Evolutionary conservation across 2,888 invertebrate species (phyloP).

Genomic region (Sarcophaga rosellei): DNA sequence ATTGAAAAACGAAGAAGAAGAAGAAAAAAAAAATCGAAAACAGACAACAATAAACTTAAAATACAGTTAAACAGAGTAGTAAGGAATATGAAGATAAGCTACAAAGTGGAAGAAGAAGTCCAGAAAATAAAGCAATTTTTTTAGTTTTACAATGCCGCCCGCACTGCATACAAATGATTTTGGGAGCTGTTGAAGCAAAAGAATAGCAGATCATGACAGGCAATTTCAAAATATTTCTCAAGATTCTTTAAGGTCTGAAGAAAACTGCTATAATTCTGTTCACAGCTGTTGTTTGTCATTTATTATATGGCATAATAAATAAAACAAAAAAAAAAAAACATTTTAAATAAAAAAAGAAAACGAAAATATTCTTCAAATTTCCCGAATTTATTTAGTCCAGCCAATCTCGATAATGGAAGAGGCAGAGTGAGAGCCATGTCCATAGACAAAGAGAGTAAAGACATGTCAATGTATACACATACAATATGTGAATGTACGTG

Average conservation of each 20-base stretch:
- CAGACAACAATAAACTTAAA: slow-evolving; percentile 45
- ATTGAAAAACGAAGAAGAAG: neutral
- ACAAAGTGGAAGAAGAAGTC: no score
- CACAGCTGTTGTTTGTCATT: slow-evolving; percentile 23
- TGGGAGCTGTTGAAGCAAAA: slow-evolving; percentile 17
- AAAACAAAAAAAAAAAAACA: neutral
- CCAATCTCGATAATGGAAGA: slow-evolving; percentile 16
- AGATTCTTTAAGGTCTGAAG: no score
- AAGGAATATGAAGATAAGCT: no score
- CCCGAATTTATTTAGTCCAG: slow-evolving; percentile 46
- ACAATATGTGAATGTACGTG: neutral
- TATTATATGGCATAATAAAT: neutral
- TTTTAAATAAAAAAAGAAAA: neutral
- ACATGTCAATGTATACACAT: no score
- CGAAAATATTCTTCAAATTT: slow-evolving; percentile 30
- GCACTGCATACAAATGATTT: neutral
- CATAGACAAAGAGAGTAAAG: no score
- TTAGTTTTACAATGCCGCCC: no score
- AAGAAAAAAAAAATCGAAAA: neutral
- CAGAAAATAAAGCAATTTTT: no score
- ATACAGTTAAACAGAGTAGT: slow-evolving; percentile 11
- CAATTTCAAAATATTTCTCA: no score
- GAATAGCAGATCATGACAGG: neutral
- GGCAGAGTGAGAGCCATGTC: neutral
- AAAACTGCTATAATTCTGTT: slow-evolving; percentile 1